These are phyloP conservation scores for Pandemis corylana DNA, from an alignment of 2,888 invertebrate species.

Conservation along the genomic window DNA sequence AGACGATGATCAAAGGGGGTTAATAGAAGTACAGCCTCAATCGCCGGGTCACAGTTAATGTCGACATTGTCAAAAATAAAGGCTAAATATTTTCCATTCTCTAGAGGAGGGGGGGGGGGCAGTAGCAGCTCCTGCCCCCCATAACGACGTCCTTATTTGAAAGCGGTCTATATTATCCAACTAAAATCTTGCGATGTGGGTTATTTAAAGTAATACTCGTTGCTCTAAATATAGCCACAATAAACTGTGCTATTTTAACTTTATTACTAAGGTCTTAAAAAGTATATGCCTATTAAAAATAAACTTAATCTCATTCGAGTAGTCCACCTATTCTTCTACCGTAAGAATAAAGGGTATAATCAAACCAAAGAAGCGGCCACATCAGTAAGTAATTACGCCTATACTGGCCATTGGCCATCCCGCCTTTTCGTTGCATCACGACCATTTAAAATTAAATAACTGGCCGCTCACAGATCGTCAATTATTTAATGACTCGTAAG, in stretches of 20 bases:
- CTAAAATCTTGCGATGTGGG: neutral
- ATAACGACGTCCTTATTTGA: too few relatives aligned
- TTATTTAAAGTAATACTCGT: neutral
- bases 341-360: slow-evolving; percentile 51
- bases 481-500: slow-evolving; percentile 38
- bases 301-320: slow-evolving; percentile 10
- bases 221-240: neutral
- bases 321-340: slow-evolving; percentile 40
- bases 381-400: slow-evolving; percentile 54
- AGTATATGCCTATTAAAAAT: neutral
- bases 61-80: too few relatives aligned
- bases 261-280: neutral
- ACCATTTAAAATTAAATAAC: slow-evolving; percentile 63
- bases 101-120: too few relatives aligned
- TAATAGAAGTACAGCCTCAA: too few relatives aligned
- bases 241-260: neutral
- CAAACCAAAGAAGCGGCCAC: slow-evolving; percentile 56
- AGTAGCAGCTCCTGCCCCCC: too few relatives aligned
- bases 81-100: too few relatives aligned
- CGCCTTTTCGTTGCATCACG: slow-evolving; percentile 45
- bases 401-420: slow-evolving; percentile 56
- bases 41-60: too few relatives aligned
- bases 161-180: too few relatives aligned
- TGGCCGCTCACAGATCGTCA: slow-evolving; percentile 57
- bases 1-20: too few relatives aligned